These are phyloP conservation scores for Panzeria rudis DNA, from an alignment of 2,888 invertebrate species.

Conservation along the genomic window DNA sequence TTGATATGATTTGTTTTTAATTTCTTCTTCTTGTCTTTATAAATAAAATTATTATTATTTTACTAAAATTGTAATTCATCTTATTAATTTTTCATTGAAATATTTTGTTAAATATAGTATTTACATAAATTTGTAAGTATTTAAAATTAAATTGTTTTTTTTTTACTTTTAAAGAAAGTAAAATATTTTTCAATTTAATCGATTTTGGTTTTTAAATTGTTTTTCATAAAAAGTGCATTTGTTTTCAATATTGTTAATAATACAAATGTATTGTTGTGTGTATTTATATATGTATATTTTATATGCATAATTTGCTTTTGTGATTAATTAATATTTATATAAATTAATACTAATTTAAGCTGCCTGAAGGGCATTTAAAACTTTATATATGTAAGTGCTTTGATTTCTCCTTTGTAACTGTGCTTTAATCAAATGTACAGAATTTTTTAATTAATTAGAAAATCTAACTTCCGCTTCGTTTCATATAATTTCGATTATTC, in stretches of 20 bases:
- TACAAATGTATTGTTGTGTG: slow-evolving; percentile 21
- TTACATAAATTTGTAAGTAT: slow-evolving; percentile 29
- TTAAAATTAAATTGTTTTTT: slow-evolving; percentile 18
- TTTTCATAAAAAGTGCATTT: slow-evolving; percentile 39
- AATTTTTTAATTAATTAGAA: slow-evolving; percentile 14
- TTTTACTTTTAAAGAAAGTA: background rate
- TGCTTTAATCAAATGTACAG: slow-evolving; percentile 35
- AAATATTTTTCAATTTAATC: slow-evolving; percentile 13
- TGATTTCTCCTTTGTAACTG: slow-evolving; percentile 26
- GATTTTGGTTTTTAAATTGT: background rate
- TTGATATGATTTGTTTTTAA: slow-evolving; percentile 67
- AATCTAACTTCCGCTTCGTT: slow-evolving; percentile 4
- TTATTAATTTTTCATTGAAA: background rate
- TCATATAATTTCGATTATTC: background rate
- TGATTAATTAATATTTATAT: slow-evolving; percentile 8
- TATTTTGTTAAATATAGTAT: slow-evolving; percentile 36
- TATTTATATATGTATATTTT: slow-evolving; percentile 2
- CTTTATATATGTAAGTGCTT: slow-evolving; percentile 41
- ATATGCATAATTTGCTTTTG: slow-evolving; percentile 13
- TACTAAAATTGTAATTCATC: background rate
- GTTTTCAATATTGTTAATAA: slow-evolving; percentile 15
- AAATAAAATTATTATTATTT: slow-evolving; percentile 19
- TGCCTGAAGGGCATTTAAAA: slow-evolving; percentile 67
- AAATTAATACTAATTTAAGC: slow-evolving; percentile 56
- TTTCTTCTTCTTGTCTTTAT: background rate